Evolutionary conservation across 2,888 invertebrate species (phyloP).

Genomic region (Xestia ashworthii): DNA sequence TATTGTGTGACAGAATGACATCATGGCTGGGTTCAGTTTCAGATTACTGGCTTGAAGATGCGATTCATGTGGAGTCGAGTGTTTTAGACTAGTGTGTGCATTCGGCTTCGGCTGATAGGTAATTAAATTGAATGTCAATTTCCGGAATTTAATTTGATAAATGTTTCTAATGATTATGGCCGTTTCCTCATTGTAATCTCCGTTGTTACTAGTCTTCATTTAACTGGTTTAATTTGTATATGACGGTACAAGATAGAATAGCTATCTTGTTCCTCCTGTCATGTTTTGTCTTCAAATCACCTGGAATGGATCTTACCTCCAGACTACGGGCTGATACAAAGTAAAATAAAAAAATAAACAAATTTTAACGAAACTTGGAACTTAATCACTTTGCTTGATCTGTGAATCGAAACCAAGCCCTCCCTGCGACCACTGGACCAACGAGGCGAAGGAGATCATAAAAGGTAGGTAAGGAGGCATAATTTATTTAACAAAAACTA

Average conservation of each 20-base stretch:
- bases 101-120: not conserved
- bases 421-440: not conserved
- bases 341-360: no score
- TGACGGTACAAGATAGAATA: not conserved
- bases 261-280: not conserved
- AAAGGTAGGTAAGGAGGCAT: not conserved
- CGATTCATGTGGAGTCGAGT: slow-evolving; percentile 7
- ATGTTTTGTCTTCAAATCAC: not conserved
- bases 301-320: not conserved
- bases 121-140: not conserved
- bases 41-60: slow-evolving; percentile 39
- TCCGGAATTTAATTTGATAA: not conserved
- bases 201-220: not conserved
- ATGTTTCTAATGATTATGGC: not conserved
- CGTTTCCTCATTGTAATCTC: not conserved
- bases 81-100: not conserved
- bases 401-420: not conserved
- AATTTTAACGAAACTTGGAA: no score
- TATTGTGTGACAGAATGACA: slow-evolving; percentile 42
- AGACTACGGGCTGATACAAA: no score
- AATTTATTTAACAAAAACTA: no score
- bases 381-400: no score
- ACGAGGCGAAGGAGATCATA: not conserved
- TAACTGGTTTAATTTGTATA: not conserved
- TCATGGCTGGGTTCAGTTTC: slow-evolving; percentile 33